Evolutionary conservation across 2,888 invertebrate species (phyloP).

Genomic region (Drosophila flavopinicola): DNA sequence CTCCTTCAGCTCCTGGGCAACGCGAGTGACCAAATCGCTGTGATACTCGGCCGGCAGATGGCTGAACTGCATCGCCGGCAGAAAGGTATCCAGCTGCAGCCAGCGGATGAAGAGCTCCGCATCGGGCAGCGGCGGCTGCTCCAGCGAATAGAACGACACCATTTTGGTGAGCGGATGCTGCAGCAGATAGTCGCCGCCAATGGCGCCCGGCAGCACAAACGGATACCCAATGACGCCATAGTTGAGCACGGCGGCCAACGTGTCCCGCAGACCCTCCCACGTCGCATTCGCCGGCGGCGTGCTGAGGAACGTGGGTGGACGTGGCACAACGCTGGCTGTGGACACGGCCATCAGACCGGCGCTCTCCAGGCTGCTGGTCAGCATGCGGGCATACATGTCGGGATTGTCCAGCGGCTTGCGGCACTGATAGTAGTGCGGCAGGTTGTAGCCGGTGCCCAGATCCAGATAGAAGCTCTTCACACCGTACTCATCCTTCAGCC

Average conservation of each 20-base stretch:
- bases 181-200: slow-evolving; percentile 94
- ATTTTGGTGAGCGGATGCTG: slow-evolving; percentile 85
- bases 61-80: slow-evolving; percentile 96
- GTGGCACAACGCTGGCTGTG: slow-evolving; percentile 91
- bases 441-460: slow-evolving; percentile 91
- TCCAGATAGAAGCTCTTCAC: slow-evolving; percentile 94
- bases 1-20: slow-evolving; percentile 90
- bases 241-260: slow-evolving; percentile 94
- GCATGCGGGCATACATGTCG: slow-evolving; percentile 91
- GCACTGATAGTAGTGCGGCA: slow-evolving; percentile 94
- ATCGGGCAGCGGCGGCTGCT: slow-evolving; percentile 88
- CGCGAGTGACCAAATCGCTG: slow-evolving; percentile 90
- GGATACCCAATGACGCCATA: slow-evolving; percentile 97
- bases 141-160: slow-evolving; percentile 85
- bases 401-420: slow-evolving; percentile 90
- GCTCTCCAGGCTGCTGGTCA: slow-evolving; percentile 85
- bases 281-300: slow-evolving; percentile 93
- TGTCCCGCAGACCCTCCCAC: slow-evolving; percentile 92
- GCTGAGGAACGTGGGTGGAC: slow-evolving; percentile 93
- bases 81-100: slow-evolving; percentile 94
- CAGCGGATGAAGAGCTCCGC: slow-evolving; percentile 94
- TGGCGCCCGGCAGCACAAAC: slow-evolving; percentile 96
- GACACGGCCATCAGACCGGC: slow-evolving; percentile 90
- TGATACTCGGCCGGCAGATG: slow-evolving; percentile 95
- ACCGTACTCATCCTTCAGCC: slow-evolving; percentile 89